Base-by-base conservation (phyloP, 2,888 invertebrate species). In the Epinotia ramella region DNA sequence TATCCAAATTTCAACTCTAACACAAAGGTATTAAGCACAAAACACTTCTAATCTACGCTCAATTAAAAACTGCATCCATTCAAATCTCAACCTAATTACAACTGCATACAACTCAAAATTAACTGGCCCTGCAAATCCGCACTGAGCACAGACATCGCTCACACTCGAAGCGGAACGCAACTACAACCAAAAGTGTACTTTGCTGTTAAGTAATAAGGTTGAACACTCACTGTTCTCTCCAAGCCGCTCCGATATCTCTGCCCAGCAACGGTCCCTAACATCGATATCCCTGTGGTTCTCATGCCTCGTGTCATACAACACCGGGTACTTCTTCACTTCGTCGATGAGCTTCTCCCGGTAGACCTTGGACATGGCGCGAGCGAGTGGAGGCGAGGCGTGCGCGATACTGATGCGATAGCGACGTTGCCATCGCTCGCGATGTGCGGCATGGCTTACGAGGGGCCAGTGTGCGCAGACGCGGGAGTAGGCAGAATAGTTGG, bases 231-330 rank as follows among this genome's bases (percentile, higher is more conserved):
- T 88, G 83, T 91, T 92, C 28, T 90, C 90, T 53, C 90, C 91
- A 70, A 94, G 86, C 18, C 88, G 86, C 74, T 88, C 89, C 40
- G 93, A 88, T 80, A 94, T 94, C 81, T 93, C 92, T 44, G 84
- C 83, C 94, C 94, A 94, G 85, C 93, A 92, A 78, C 90, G 89
- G 84, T 94, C 94, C 13, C 93, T 81, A 62, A 89, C 88, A 78
- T 92, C 93, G 77, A 91, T 90, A 79, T 94, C 94, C 28, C 92
- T 84, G 77, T 94, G 93, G 80, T 90, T 87, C 81, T 93, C 93
- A 80, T 93, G 90, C 57, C 88, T 81, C 66, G 93, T 93, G 86
- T 94, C 91, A 84, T 94, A 94, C 77, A 94, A 79, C 79, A 93
- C 92, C 1, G 93, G 94, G 77, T 88, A 91, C 78, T 88, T 89